Conservation (phyloP, 1,140 invertebrate species). For the Aphaenogaster floridana region DNA sequence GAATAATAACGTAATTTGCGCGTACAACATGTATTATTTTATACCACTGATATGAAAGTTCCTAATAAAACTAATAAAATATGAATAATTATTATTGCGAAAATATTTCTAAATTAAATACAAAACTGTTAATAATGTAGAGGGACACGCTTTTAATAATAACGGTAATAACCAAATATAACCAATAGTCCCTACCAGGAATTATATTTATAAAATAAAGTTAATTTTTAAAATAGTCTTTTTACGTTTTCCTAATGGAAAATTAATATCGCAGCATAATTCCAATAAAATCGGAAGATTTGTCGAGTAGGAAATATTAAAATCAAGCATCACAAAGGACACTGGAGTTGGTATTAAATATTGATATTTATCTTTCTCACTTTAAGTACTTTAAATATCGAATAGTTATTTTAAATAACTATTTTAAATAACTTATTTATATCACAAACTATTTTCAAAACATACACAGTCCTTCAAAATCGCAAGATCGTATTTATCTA, state of each 20-base stretch:
- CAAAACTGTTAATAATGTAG: neutral
- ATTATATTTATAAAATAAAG: neutral
- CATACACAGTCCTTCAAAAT: neutral
- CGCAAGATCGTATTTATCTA: neutral
- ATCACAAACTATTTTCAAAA: neutral
- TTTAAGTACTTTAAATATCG: neutral
- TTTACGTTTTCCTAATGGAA: neutral
- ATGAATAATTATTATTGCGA: neutral
- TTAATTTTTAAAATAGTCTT: neutral
- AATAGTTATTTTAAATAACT: neutral
- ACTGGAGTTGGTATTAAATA: neutral
- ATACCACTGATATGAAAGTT: neutral
- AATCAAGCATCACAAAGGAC: neutral
- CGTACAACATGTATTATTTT: neutral
- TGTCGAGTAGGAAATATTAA: neutral
- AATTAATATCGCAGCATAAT: neutral
- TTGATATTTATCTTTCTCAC: neutral
- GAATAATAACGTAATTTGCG: neutral
- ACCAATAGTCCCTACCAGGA: neutral
- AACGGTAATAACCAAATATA: neutral
- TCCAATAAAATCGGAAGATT: neutral
- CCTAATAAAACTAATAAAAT: neutral
- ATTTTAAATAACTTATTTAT: neutral
- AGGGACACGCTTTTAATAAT: neutral
- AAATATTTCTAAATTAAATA: conserved; percentile 4